Conservation (phyloP, 2,888 invertebrate species). For the Drosophila macrospina region DNA sequence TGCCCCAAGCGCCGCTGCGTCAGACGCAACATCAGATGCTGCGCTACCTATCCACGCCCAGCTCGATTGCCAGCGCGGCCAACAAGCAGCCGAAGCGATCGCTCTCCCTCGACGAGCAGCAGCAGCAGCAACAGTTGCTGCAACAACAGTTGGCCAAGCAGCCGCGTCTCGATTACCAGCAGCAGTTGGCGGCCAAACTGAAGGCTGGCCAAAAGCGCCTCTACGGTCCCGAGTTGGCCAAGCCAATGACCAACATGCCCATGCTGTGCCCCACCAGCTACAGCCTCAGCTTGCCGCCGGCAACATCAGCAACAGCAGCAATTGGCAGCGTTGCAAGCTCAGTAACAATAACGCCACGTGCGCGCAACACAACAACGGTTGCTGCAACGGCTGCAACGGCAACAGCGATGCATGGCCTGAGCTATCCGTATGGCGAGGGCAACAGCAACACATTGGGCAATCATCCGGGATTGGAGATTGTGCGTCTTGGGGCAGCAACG, state of each 20-base stretch:
- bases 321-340: too few relatives aligned
- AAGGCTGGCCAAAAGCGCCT: slow-evolving; percentile 40
- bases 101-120: slow-evolving; percentile 80
- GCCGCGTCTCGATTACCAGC: slow-evolving; percentile 75
- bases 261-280: slow-evolving; percentile 43
- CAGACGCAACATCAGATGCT: slow-evolving; percentile 66
- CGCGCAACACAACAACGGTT: too few relatives aligned
- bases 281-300: background rate
- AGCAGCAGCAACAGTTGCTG: slow-evolving; percentile 27
- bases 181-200: slow-evolving; percentile 32
- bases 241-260: slow-evolving; percentile 45
- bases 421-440: slow-evolving; percentile 33
- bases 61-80: slow-evolving; percentile 83
- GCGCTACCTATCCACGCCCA: slow-evolving; percentile 76
- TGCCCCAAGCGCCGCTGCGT: slow-evolving; percentile 81
- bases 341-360: too few relatives aligned
- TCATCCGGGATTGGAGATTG: too few relatives aligned
- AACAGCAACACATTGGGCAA: slow-evolving; percentile 6
- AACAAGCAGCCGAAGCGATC: slow-evolving; percentile 83
- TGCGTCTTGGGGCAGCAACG: slow-evolving; percentile 1
- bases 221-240: slow-evolving; percentile 51
- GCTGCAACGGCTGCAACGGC: background rate
- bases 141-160: slow-evolving; percentile 64
- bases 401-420: slow-evolving; percentile 14
- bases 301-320: background rate